Evolutionary conservation across 2,888 invertebrate genomes (phyloP).

Genomic region (Mylabris sibirica): DNA sequence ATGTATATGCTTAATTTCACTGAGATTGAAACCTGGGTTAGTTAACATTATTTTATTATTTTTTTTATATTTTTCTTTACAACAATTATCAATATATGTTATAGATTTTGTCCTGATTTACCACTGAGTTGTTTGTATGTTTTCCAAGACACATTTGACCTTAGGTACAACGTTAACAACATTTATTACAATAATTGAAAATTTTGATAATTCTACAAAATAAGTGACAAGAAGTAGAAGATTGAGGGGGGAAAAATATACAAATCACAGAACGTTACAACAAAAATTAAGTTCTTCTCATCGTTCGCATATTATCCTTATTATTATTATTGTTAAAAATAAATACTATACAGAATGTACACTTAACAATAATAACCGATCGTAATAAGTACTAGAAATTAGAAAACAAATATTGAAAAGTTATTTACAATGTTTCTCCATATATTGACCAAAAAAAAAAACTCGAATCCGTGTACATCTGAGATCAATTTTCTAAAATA

Average conservation of each 20-base stretch:
- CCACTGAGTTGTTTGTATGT: slow-evolving; percentile 50
- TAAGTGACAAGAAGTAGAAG: slow-evolving; percentile 12
- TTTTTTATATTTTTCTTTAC: slow-evolving; percentile 33
- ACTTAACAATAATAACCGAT: slow-evolving; percentile 49
- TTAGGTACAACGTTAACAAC: slow-evolving; percentile 56
- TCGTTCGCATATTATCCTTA: background rate
- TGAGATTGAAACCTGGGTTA: slow-evolving; percentile 50
- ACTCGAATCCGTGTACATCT: slow-evolving; percentile 53
- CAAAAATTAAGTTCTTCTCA: slow-evolving; percentile 39
- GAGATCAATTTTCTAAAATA: slow-evolving; percentile 52
- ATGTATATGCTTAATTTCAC: slow-evolving; percentile 39
- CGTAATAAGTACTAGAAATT: slow-evolving; percentile 45
- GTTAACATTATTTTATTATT: slow-evolving; percentile 31
- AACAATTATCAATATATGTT: slow-evolving; percentile 27
- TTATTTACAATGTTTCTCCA: slow-evolving; percentile 40
- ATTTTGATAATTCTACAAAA: slow-evolving; percentile 51
- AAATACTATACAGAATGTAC: slow-evolving; percentile 62
- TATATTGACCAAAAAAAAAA: slow-evolving; percentile 21
- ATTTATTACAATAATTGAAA: slow-evolving; percentile 46
- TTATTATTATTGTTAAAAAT: slow-evolving; percentile 49
- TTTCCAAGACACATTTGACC: slow-evolving; percentile 55
- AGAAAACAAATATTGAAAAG: slow-evolving; percentile 14
- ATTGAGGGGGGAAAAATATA: slow-evolving; percentile 44
- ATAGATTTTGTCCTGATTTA: slow-evolving; percentile 51
- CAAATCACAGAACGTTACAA: slow-evolving; percentile 59